These are phyloP conservation scores for Bombus ignitus DNA, from an alignment of 1,140 invertebrate species.

Conservation along the genomic window DNA sequence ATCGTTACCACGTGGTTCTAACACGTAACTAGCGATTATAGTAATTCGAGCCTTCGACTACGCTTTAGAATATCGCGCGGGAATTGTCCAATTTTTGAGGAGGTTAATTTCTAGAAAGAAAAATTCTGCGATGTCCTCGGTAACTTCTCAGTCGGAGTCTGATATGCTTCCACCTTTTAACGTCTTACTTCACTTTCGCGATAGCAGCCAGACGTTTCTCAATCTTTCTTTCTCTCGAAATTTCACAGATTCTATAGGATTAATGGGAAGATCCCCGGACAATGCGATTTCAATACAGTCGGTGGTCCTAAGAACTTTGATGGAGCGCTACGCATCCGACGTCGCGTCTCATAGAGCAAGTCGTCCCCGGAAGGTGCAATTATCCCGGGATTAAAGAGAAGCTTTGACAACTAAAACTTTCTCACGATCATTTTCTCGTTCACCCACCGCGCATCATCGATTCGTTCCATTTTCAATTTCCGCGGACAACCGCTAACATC, in stretches of 20 bases:
- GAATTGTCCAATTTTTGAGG: too few relatives aligned
- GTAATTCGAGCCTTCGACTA: background rate
- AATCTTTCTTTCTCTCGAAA: background rate
- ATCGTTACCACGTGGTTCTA: background rate
- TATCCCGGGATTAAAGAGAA: conserved; percentile 27
- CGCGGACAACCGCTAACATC: background rate
- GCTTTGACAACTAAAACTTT: conserved; percentile 24
- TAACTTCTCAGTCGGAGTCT: too few relatives aligned
- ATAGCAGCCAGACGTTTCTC: background rate
- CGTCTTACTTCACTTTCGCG: background rate
- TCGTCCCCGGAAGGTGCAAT: background rate
- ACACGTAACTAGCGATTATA: background rate
- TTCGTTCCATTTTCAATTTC: conserved; percentile 13
- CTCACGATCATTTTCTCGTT: background rate
- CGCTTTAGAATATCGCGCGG: background rate
- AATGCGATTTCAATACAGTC: conserved; percentile 29
- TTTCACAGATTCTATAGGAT: background rate
- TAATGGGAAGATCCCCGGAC: background rate
- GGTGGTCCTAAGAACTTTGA: background rate
- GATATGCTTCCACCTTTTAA: too few relatives aligned
- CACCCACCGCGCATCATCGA: background rate
- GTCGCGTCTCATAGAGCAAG: background rate
- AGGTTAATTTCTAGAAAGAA: too few relatives aligned
- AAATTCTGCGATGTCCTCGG: too few relatives aligned
- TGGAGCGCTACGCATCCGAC: background rate